These are phyloP conservation scores for Helogale parvula DNA, from an alignment of 2,113 vertebrate genomes.

Conservation along the genomic window DNA sequence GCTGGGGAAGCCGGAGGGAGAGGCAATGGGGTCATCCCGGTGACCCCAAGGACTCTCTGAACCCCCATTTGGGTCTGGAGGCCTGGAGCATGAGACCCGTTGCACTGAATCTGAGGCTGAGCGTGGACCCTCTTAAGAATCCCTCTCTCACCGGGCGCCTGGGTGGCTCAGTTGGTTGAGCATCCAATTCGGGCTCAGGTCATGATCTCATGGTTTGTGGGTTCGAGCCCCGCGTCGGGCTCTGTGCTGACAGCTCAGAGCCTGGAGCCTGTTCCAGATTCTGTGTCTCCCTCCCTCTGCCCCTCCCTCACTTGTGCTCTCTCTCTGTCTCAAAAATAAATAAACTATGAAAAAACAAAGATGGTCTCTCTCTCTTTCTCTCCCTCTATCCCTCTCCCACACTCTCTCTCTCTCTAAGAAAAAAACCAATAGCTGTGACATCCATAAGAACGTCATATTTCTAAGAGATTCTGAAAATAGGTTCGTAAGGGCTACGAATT, in stretches of 20 bases:
- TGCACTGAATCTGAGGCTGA: neutral
- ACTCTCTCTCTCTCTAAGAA: no score
- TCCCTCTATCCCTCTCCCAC: no score
- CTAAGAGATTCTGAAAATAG: slow-evolving; percentile 28
- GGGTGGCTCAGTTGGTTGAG: neutral
- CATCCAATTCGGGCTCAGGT: neutral
- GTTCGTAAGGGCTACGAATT: neutral
- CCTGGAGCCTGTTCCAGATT: neutral
- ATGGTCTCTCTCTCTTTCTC: no score
- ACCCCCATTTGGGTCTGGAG: neutral
- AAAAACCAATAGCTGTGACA: neutral
- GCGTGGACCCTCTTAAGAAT: no score
- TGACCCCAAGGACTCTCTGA: neutral
- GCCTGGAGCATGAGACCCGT: no score
- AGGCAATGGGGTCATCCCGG: neutral
- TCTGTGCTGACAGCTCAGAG: neutral
- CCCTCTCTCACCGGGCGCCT: neutral
- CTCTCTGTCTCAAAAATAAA: no score
- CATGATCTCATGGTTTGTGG: neutral
- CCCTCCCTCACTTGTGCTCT: neutral
- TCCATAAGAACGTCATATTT: neutral
- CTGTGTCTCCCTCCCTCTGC: neutral
- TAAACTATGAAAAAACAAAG: no score
- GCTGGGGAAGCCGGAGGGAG: neutral
- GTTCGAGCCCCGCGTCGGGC: neutral